These are phyloP conservation scores for Caerostris extrusa DNA, from an alignment of 1,140 invertebrate genomes.

Conservation along the genomic window DNA sequence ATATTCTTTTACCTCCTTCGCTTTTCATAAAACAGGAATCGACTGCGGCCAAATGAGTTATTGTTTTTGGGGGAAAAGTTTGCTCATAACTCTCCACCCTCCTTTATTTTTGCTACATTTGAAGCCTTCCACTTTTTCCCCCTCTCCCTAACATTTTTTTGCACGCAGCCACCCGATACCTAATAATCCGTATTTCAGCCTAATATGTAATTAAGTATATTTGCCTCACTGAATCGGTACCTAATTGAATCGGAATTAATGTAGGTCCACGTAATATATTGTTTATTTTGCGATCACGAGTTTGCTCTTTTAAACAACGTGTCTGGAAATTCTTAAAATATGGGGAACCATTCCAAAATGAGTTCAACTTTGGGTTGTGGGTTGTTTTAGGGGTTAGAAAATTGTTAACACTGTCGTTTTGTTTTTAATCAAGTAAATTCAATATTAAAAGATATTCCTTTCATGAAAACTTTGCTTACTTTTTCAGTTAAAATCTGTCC, in stretches of 20 bases:
- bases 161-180: conserved; percentile 12
- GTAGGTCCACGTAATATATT: conserved; percentile 47
- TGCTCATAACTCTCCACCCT: conserved; percentile 54
- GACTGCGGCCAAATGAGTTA: conserved; percentile 56
- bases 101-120: conserved; percentile 41
- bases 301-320: conserved; percentile 64
- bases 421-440: background rate
- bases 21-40: conserved; percentile 71
- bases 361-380: background rate
- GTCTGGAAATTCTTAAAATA: conserved; percentile 24
- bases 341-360: background rate
- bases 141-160: conserved; percentile 51
- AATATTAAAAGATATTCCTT: background rate
- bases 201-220: conserved; percentile 73
- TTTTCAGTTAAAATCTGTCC: background rate
- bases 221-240: conserved; percentile 57
- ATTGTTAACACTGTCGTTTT: background rate
- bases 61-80: conserved; percentile 68
- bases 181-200: conserved; percentile 61
- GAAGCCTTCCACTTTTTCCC: conserved; percentile 50
- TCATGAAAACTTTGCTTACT: background rate
- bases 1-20: conserved; percentile 67
- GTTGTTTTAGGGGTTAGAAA: conserved; percentile 5
- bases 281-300: conserved; percentile 60
- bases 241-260: conserved; percentile 63